phyloP scores from a whole-genome alignment of 1,140 invertebrate genomes.

The Anadara kagoshimensis region DNA sequence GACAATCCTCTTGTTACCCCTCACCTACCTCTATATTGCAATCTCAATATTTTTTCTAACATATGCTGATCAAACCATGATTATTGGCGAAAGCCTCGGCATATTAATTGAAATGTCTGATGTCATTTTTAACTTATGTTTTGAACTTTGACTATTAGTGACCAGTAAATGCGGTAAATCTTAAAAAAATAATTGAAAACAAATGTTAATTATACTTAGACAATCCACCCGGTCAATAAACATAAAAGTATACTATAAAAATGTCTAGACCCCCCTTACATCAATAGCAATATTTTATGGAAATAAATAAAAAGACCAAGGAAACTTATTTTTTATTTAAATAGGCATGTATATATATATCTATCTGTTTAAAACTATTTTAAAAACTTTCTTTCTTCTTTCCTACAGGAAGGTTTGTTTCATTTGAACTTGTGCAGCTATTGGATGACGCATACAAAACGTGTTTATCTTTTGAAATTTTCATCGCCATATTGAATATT shows the following conservation, averaged over 20 bases:
- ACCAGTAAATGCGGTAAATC: no score
- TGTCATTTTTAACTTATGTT: no score
- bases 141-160: no score
- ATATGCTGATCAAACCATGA: no score
- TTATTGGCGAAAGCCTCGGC: no score
- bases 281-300: neutral
- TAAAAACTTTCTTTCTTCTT: neutral
- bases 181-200: no score
- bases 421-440: conserved; percentile 26
- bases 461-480: conserved; percentile 22
- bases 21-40: no score
- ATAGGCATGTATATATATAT: neutral
- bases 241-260: neutral
- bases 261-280: neutral
- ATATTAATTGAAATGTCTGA: no score
- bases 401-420: conserved; percentile 29
- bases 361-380: neutral
- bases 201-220: no score
- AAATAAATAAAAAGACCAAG: neutral
- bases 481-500: conserved; percentile 34
- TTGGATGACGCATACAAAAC: conserved; percentile 30
- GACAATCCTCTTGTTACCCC: no score
- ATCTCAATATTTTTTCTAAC: no score
- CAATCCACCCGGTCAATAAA: neutral
- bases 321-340: neutral